Evolutionary conservation across 2,113 vertebrate species (phyloP), one percentile per base, ranked within the genome.

Genomic region (Pogonocichla stellata): DNA sequence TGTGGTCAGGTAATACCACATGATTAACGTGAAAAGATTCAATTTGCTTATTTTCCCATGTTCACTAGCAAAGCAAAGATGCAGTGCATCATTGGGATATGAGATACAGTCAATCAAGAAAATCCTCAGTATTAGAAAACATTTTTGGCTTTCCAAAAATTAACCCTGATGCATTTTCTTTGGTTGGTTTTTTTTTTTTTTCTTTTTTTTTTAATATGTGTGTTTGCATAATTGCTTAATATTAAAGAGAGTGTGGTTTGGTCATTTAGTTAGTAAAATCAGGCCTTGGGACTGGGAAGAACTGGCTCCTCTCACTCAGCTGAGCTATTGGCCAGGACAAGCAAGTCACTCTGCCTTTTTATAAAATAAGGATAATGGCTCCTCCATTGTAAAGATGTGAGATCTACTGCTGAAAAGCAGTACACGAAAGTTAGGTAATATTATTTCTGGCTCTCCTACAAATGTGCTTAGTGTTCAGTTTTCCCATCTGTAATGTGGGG

Each of bases 401-500:
- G 74, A 87, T 87, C 89, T 93, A 54, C 88, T 81, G 77, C 94
- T 91, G 94, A 92, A 95, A 95, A 95, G 89, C 65, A 87, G 92
- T 85, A 87, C 84, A 61, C 9, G 12, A 81, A 88, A 80, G 83
- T 95, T 97, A 96, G 95, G 96, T 95, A 97, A 95, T 96, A 93
- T 95, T 97, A 93, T 96, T 96, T 96, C 90, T 96, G 93, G 94
- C 95, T 95, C 80, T 96, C 57, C 93, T 95, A 94, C 95, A 96
- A 90, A 94, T 94, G 93, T 92, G 90, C 92, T 95, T 94, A 92
- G 69, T 72, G 82, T 90, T 96, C 92, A 94, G 80, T 91, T 97
- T 96, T 96, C 95, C 92, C 94, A 96, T 94, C 94, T 96, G 90
- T 97, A 96, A 96, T 96, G 95, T 97, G 96, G 92, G 82, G 92